These are phyloP conservation scores for Garra rufa DNA, from an alignment of 2,113 vertebrate genomes.

Conservation along the genomic window DNA sequence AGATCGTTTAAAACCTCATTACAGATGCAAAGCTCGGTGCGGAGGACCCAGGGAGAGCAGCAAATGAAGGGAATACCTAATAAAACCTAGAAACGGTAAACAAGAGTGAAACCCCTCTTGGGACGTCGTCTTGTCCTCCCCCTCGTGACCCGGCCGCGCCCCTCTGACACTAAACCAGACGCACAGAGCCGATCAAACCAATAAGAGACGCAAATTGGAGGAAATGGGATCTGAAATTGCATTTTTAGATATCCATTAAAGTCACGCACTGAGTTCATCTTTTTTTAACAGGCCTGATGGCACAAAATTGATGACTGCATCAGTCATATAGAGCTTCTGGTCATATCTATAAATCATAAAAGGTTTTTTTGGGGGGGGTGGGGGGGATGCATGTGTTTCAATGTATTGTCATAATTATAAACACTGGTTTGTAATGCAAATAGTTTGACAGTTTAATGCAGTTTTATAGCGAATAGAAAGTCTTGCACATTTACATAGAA, in stretches of 20 bases:
- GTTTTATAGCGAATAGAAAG: not conserved
- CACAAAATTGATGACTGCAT: not conserved
- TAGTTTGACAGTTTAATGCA: not conserved
- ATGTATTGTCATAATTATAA: not conserved
- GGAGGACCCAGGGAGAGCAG: conserved; percentile 2
- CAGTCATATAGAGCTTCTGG: not conserved
- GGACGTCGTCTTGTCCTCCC: conserved; percentile 22
- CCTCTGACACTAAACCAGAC: conserved; percentile 14
- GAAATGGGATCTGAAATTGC: conserved; percentile 76
- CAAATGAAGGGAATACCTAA: conserved; percentile 67
- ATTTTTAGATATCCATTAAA: conserved; percentile 67
- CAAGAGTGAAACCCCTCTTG: conserved; percentile 49
- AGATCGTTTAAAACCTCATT: conserved; percentile 41
- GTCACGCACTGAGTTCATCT: conserved; percentile 38
- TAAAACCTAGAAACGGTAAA: conserved; percentile 59
- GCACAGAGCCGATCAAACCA: conserved; percentile 59
- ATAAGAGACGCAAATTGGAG: conserved; percentile 69
- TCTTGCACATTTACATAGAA: not conserved
- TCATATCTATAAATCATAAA: not conserved
- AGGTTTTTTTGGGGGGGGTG: not conserved
- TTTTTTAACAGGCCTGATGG: not conserved
- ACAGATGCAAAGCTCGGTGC: conserved; percentile 41
- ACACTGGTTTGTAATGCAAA: not conserved
- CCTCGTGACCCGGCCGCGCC: conserved; percentile 35
- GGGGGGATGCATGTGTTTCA: not conserved